A percentile compares a stretch with the other conserved stretches of the same genome.
phyloP scores from a whole-genome alignment of 2,797 vertebrate species.

The Eulemur mongoz region DNA sequence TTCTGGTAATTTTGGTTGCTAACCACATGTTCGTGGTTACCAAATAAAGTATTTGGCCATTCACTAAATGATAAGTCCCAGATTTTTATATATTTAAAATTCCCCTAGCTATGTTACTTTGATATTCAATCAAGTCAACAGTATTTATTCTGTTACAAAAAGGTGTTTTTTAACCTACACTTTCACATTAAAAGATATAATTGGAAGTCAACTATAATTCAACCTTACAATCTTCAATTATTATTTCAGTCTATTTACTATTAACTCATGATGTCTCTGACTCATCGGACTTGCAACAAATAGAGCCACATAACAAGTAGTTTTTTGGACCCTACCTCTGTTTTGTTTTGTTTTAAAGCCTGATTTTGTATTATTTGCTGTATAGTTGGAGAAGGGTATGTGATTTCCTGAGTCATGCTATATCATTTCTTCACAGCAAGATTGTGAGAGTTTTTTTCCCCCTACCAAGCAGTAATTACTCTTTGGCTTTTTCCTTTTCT shows the following conservation, averaged over 20 bases:
- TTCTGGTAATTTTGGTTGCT: background rate
- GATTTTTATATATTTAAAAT: background rate
- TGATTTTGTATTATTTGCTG: background rate
- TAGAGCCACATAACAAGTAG: background rate
- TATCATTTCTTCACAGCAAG: conserved; percentile 15
- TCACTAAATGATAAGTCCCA: background rate
- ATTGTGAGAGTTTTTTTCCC: background rate
- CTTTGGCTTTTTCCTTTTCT: conserved; percentile 41
- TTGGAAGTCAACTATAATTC: background rate
- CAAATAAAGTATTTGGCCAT: background rate
- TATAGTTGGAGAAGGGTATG: background rate
- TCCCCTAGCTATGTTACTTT: background rate
- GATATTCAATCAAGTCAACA: background rate
- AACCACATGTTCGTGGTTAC: background rate
- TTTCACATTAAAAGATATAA: background rate
- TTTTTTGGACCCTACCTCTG: background rate
- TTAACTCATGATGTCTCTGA: background rate
- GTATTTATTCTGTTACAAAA: conserved; percentile 28
- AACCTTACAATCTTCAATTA: background rate
- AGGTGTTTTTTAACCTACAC: background rate
- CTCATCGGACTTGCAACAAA: background rate
- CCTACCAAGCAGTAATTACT: background rate
- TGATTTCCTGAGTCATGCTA: background rate
- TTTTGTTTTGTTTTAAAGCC: conserved; percentile 21
- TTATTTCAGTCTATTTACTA: background rate